Base-by-base conservation (phyloP, 1,140 invertebrate genomes). In the Anastrepha ludens region DNA sequence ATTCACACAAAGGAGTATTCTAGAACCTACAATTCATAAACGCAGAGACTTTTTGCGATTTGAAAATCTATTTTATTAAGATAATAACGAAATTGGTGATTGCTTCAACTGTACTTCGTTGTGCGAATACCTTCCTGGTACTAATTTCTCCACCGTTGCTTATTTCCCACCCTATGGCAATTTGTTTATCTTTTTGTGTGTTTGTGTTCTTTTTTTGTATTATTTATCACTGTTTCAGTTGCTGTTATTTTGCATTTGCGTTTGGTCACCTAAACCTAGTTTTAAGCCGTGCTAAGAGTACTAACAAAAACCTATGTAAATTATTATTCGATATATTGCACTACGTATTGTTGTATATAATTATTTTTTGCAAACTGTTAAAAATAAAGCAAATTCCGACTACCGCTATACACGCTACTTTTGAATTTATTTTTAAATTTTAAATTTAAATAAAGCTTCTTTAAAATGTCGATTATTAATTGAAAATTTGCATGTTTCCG, bases 271-370 rank as follows among this genome's bases (percentile, higher is more conserved):
- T 81, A 81, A 81, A 81, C 55, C 5, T 55, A 81, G 13, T 55
- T 55, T 81, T 55, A 81, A 81, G 74, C 9, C 29, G n/a, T 58
- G 41, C n/a, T 50, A 81, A 81, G 47, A 8, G 11, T 81, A 47
- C 74, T 81, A 81, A 81, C 74, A 81, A 81, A 55, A 50, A 50
- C 17, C n/a, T 20, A 81, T 81, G 59, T 86, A 67, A 7, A 67
- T 58, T 50, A 86, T 86, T 47, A 9, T 3, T 64, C 39, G 7
- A 29, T 86, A 85, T 55, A 15, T 47, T 74, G 17, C 44, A n/a
- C 17, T 67, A 67, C 17, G 17, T 67, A 67, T 39, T 47, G 39
- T n/a, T 64, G 9, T 64, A 29, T 29, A 29, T 29, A 29, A 29
- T 29, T 64, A 67, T 8, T 8, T 67, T 67, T 67, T 20, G 5